These are phyloP conservation scores for Malacosoma neustria DNA, from an alignment of 2,888 invertebrate species.

Conservation along the genomic window DNA sequence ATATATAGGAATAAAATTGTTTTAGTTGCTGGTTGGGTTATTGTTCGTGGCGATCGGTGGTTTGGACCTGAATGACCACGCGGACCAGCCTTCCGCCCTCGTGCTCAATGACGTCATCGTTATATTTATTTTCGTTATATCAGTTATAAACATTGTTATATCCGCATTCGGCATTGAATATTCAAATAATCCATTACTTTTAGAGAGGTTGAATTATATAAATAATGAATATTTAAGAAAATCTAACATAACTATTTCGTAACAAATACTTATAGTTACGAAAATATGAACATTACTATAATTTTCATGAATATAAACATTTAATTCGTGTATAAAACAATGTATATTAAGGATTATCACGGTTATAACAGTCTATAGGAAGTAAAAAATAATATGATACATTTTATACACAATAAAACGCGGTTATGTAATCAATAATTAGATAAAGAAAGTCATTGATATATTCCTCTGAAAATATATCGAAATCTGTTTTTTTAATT, in stretches of 20 bases:
- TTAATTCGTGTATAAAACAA: no score
- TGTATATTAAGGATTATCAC: no score
- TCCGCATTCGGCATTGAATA: slow-evolving; percentile 90
- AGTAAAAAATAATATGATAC: no score
- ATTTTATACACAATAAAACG: no score
- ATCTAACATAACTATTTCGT: slow-evolving; percentile 26
- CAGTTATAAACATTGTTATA: slow-evolving; percentile 86
- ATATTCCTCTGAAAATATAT: no score
- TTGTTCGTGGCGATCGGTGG: slow-evolving; percentile 89
- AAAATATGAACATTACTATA: no score
- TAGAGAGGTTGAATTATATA: slow-evolving; percentile 56
- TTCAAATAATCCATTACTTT: slow-evolving; percentile 77
- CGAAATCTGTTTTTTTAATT: no score
- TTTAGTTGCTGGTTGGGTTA: slow-evolving; percentile 87
- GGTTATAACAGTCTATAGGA: no score
- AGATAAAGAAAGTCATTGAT: no score
- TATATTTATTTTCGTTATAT: slow-evolving; percentile 86
- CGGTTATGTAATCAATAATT: no score
- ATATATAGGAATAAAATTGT: slow-evolving; percentile 30
- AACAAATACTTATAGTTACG: no score
- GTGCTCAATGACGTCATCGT: slow-evolving; percentile 88
- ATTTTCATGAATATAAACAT: no score
- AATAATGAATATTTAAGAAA: slow-evolving; percentile 51
- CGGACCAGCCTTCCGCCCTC: slow-evolving; percentile 84
- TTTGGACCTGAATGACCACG: slow-evolving; percentile 84